Evolutionary conservation across 2,113 vertebrate species (phyloP).

Genomic region (Sebastes fasciatus): DNA sequence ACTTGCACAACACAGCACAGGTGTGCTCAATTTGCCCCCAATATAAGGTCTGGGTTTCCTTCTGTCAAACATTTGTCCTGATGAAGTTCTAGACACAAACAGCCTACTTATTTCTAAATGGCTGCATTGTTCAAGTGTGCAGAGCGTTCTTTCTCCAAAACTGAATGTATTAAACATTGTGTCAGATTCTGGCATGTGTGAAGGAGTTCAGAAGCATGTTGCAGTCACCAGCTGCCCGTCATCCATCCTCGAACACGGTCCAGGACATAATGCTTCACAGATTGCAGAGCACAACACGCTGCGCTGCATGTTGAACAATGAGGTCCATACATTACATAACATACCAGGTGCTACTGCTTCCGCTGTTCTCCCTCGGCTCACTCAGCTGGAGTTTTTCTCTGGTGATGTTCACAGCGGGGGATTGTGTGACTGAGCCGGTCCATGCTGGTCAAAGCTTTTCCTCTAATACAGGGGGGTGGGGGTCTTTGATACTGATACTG

Average conservation of each 20-base stretch:
- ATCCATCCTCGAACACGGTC: slow-evolving; percentile 29
- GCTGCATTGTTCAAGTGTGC: not conserved
- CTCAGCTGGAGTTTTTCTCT: slow-evolving; percentile 36
- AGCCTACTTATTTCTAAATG: not conserved
- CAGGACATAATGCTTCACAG: slow-evolving; percentile 47
- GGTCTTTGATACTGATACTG: slow-evolving; percentile 33
- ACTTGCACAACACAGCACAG: not conserved
- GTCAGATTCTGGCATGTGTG: slow-evolving; percentile 51
- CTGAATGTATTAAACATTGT: slow-evolving; percentile 29
- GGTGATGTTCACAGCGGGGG: slow-evolving; percentile 51
- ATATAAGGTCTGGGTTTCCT: not conserved
- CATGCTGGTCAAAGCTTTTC: slow-evolving; percentile 40
- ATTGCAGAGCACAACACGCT: slow-evolving; percentile 26
- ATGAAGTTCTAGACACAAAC: not conserved
- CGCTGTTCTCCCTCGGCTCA: not conserved
- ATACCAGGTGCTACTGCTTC: slow-evolving; percentile 30
- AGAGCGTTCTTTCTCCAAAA: not conserved
- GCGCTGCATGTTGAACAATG: slow-evolving; percentile 55
- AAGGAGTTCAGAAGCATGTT: slow-evolving; percentile 39
- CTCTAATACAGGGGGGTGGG: slow-evolving; percentile 13
- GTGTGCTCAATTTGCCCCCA: not conserved
- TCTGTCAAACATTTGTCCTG: not conserved
- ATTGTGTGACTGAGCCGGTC: slow-evolving; percentile 7
- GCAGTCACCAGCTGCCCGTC: slow-evolving; percentile 62
- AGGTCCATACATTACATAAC: slow-evolving; percentile 53